These are phyloP conservation scores for Podabrus alpinus DNA, from an alignment of 2,888 invertebrate species.

Conservation along the genomic window DNA sequence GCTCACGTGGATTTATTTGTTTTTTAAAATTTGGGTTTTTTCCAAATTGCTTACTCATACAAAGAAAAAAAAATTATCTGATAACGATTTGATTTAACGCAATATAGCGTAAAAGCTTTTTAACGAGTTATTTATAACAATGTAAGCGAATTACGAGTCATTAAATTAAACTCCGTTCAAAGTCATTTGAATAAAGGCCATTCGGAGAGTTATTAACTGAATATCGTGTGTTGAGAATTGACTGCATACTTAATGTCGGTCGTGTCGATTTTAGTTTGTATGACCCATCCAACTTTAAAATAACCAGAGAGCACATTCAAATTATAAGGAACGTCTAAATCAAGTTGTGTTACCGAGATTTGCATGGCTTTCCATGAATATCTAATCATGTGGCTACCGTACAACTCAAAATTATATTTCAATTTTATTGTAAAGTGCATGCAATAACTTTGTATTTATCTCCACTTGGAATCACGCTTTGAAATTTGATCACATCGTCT, in stretches of 20 bases:
- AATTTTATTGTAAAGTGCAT: slow-evolving; percentile 10
- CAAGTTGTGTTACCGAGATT: slow-evolving; percentile 11
- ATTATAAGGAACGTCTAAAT: slow-evolving; percentile 18
- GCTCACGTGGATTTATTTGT: neutral
- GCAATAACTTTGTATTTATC: neutral
- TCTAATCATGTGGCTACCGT: slow-evolving; percentile 25
- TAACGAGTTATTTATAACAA: slow-evolving; percentile 25
- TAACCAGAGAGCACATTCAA: slow-evolving; percentile 10
- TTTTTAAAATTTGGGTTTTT: neutral
- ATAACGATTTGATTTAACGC: neutral
- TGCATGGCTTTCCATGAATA: slow-evolving; percentile 27
- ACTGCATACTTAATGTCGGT: slow-evolving; percentile 19
- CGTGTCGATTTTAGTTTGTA: slow-evolving; percentile 19
- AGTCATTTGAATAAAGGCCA: slow-evolving; percentile 28
- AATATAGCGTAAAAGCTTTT: slow-evolving; percentile 13
- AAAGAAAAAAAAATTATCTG: neutral
- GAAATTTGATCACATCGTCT: neutral
- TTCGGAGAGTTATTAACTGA: slow-evolving; percentile 27
- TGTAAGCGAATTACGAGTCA: slow-evolving; percentile 26
- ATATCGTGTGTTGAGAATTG: slow-evolving; percentile 22
- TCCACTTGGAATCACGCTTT: neutral
- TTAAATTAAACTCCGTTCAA: slow-evolving; percentile 25
- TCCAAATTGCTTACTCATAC: neutral
- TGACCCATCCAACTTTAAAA: slow-evolving; percentile 13
- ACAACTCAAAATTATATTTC: slow-evolving; percentile 25